Percentiles rank a stretch among this genome's conserved stretches.
Conservation (phyloP, 2,113 vertebrate species). For the Kryptolebias marmoratus region DNA sequence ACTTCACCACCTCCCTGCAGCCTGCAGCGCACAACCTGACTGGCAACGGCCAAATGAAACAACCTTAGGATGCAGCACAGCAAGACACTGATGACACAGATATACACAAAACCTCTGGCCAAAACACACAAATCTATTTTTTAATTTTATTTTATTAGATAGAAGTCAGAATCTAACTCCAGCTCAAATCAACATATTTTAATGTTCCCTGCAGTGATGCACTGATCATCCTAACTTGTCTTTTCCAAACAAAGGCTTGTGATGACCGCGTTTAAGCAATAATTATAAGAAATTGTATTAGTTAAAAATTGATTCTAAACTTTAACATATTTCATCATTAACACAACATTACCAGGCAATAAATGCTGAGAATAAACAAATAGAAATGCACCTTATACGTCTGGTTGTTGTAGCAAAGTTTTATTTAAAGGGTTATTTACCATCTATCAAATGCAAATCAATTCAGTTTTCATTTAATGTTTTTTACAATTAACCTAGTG, state of each 20-base stretch:
- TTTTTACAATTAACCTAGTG: too few species aligned
- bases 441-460: too few species aligned
- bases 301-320: too few species aligned
- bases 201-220: slow-evolving; percentile 8
- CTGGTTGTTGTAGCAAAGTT: too few species aligned
- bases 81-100: slow-evolving; percentile 59
- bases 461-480: too few species aligned
- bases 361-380: too few species aligned
- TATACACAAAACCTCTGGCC: slow-evolving; percentile 47
- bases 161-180: slow-evolving; percentile 21
- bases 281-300: too few species aligned
- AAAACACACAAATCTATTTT: slow-evolving; percentile 41
- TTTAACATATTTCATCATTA: too few species aligned
- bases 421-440: too few species aligned
- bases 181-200: slow-evolving; percentile 25
- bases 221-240: too few species aligned
- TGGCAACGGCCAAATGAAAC: slow-evolving; percentile 61
- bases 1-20: slow-evolving; percentile 28
- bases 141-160: slow-evolving; percentile 56
- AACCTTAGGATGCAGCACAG: slow-evolving; percentile 71
- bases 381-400: too few species aligned
- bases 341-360: too few species aligned
- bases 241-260: neutral
- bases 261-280: neutral
- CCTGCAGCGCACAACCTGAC: slow-evolving; percentile 55